phyloP scores from a whole-genome alignment of 2,113 vertebrate genomes.

The Rhynchopsitta pachyrhyncha region DNA sequence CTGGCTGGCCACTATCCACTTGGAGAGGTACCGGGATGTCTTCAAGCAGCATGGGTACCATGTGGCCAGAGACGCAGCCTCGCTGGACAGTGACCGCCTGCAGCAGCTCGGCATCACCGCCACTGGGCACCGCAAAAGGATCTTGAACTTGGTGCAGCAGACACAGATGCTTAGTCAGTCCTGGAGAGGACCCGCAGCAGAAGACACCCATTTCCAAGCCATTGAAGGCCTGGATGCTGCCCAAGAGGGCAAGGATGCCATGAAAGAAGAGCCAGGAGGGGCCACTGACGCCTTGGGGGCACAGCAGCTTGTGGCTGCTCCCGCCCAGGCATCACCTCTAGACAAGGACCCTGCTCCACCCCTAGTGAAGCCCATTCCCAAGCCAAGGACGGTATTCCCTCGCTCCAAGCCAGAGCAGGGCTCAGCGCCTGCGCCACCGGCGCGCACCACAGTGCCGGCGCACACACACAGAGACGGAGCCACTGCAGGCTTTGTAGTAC shows the following conservation, averaged over 20 bases:
- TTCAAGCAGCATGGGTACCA: conserved; percentile 85
- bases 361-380: conserved; percentile 83
- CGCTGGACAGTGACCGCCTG: conserved; percentile 80
- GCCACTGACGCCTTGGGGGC: background rate
- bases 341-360: background rate
- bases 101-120: conserved; percentile 86
- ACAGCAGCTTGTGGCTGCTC: accelerated
- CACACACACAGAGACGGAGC: conserved; percentile 24
- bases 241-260: background rate
- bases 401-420: conserved; percentile 60
- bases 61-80: conserved; percentile 75
- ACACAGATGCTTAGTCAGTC: background rate
- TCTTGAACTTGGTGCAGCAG: conserved; percentile 81
- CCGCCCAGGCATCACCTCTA: background rate
- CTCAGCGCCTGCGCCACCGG: background rate
- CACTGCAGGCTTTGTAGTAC: conserved; percentile 50
- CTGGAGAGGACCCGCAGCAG: background rate
- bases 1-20: conserved; percentile 85
- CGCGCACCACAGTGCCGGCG: background rate
- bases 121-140: conserved; percentile 94
- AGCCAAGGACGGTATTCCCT: conserved; percentile 90
- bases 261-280: background rate
- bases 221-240: background rate
- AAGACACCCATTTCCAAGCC: background rate
- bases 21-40: conserved; percentile 86